These are phyloP conservation scores for Anoplolepis gracilipes DNA, from an alignment of 1,140 invertebrate species.

Conservation along the genomic window DNA sequence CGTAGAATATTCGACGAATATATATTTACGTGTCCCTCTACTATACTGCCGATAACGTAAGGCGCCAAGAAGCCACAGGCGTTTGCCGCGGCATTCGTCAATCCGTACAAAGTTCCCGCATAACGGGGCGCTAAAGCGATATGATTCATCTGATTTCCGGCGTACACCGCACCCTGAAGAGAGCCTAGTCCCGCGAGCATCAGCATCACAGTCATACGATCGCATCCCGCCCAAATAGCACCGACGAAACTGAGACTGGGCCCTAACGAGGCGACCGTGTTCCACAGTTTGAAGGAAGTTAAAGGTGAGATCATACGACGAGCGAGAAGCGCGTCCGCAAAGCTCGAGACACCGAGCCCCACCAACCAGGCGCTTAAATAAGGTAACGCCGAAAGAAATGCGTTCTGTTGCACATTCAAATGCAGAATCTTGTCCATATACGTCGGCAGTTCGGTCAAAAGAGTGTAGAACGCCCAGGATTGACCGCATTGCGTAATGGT, in stretches of 20 bases:
- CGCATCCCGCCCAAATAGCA: slow-evolving; percentile 92
- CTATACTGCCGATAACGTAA: slow-evolving; percentile 91
- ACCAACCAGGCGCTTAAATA: slow-evolving; percentile 88
- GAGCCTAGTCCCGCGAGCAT: slow-evolving; percentile 90
- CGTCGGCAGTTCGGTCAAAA: slow-evolving; percentile 96
- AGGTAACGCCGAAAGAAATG: slow-evolving; percentile 82
- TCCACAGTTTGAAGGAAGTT: slow-evolving; percentile 92
- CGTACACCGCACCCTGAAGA: slow-evolving; percentile 91
- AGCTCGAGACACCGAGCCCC: slow-evolving; percentile 89
- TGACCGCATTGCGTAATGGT: slow-evolving; percentile 95
- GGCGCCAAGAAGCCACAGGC: slow-evolving; percentile 95
- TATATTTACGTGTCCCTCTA: slow-evolving; percentile 88
- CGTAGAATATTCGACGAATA: neutral
- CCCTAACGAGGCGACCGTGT: slow-evolving; percentile 90
- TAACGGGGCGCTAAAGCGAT: slow-evolving; percentile 94
- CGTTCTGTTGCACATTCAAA: slow-evolving; percentile 91
- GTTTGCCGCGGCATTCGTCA: slow-evolving; percentile 95
- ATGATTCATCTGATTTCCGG: slow-evolving; percentile 95
- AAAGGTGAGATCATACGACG: slow-evolving; percentile 88
- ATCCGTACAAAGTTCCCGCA: slow-evolving; percentile 95
- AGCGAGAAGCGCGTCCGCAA: slow-evolving; percentile 90
- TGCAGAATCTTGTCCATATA: slow-evolving; percentile 97
- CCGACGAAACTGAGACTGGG: slow-evolving; percentile 91
- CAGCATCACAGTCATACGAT: slow-evolving; percentile 89
- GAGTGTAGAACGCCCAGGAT: slow-evolving; percentile 97